These are phyloP conservation scores for Chondrosia reniformis DNA, from an alignment of 37 sponge, comb jelly and placozoan species.

Conservation along the genomic window DNA sequence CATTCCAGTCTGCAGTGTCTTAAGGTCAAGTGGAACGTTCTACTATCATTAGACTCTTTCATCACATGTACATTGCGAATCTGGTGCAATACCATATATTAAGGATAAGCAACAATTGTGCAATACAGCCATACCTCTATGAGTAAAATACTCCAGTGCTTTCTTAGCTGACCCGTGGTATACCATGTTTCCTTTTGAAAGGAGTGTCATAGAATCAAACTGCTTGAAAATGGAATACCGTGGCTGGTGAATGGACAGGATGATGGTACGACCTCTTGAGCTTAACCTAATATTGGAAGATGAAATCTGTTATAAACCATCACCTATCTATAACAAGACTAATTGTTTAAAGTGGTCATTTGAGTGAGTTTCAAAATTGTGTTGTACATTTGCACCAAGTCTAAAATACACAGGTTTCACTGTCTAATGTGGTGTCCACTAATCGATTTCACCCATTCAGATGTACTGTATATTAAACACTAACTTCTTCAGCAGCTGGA, in stretches of 20 bases:
- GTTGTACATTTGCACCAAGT: too few relatives aligned
- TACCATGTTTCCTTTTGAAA: slow-evolving; percentile 59
- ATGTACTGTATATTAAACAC: background rate
- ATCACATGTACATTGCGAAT: too few relatives aligned
- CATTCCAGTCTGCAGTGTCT: too few relatives aligned
- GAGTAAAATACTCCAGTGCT: slow-evolving; percentile 51
- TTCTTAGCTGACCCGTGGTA: slow-evolving; percentile 54
- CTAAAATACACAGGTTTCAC: too few relatives aligned
- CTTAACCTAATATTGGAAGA: slow-evolving; percentile 15
- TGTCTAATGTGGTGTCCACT: background rate
- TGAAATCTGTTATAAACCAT: background rate
- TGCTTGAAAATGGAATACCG: slow-evolving; percentile 79
- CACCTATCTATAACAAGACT: too few relatives aligned
- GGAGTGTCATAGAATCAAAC: slow-evolving; percentile 66
- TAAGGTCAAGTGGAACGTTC: too few relatives aligned
- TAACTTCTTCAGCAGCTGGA: slow-evolving; percentile 66
- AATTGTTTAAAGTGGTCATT: too few relatives aligned
- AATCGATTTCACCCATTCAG: background rate
- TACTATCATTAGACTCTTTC: too few relatives aligned
- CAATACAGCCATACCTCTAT: slow-evolving; percentile 29
- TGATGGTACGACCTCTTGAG: slow-evolving; percentile 29
- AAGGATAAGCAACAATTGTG: too few relatives aligned
- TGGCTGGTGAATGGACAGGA: slow-evolving; percentile 83
- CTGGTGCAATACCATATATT: too few relatives aligned
- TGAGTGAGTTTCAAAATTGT: too few relatives aligned